Percentiles rank a stretch among this genome's conserved stretches.
Conservation (phyloP, 2,113 vertebrate species). For the Pseudopipra pipra region DNA sequence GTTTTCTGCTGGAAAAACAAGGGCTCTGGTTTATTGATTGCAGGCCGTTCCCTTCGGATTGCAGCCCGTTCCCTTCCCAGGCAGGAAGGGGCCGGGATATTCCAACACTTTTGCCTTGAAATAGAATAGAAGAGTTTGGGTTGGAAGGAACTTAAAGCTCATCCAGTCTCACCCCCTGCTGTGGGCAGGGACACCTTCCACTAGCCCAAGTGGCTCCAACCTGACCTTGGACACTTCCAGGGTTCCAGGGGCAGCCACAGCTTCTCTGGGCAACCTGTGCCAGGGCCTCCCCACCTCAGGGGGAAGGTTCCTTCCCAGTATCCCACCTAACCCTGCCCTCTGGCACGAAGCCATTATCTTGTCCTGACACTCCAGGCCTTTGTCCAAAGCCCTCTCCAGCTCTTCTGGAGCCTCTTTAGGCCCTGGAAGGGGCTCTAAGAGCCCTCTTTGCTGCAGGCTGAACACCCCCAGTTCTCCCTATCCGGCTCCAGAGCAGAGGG, state of each 20-base stretch:
- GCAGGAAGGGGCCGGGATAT: background rate
- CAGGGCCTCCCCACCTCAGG: background rate
- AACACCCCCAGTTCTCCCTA: background rate
- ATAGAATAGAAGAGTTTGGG: background rate
- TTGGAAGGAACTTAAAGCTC: background rate
- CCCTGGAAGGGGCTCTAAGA: accelerated
- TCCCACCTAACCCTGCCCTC: accelerated
- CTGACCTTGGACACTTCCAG: accelerated
- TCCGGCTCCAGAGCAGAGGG: background rate
- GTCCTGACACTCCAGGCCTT: background rate
- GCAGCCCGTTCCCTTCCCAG: background rate
- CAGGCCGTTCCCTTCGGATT: background rate
- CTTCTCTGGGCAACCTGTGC: background rate
- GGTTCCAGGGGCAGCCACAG: background rate
- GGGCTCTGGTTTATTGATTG: background rate
- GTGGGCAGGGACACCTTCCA: background rate
- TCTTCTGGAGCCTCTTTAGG: background rate
- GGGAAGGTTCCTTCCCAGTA: background rate
- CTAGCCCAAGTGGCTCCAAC: accelerated
- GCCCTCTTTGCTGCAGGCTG: background rate
- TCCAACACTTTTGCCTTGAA: background rate
- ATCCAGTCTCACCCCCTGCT: background rate
- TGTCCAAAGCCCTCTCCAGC: background rate
- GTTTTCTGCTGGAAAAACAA: background rate
- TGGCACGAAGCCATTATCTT: accelerated